A percentile compares a stretch with the other conserved stretches of the same genome.
Conservation (phyloP, 2,113 vertebrate species). For the Xenopus tropicalis region UCB_Xtro_10.0 CM004446.2:12527501-12528000, state of each 20-base stretch:
- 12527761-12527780: not conserved
- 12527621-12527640: slow-evolving; percentile 34
- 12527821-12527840: not conserved
- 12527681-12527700: slow-evolving; percentile 43
- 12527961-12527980: not conserved
- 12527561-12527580: not conserved
- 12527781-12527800: not conserved
- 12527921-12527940: slow-evolving; percentile 16
- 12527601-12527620: slow-evolving; percentile 9
- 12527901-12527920: not conserved
- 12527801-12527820: not conserved
- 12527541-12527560: not conserved
- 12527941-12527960: slow-evolving; percentile 2
- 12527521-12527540: not conserved
- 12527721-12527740: slow-evolving; percentile 8
- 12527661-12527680: slow-evolving; percentile 37
- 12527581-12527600: not conserved
- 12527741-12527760: not conserved
- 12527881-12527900: not conserved
- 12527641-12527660: slow-evolving; percentile 40
- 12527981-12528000: not conserved
- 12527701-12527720: slow-evolving; percentile 40
- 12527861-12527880: not conserved
- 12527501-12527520: not conserved
- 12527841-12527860: too few relatives aligned